phyloP scores from a whole-genome alignment of 1,140 invertebrate genomes.

The Drosophila pandora region DNA sequence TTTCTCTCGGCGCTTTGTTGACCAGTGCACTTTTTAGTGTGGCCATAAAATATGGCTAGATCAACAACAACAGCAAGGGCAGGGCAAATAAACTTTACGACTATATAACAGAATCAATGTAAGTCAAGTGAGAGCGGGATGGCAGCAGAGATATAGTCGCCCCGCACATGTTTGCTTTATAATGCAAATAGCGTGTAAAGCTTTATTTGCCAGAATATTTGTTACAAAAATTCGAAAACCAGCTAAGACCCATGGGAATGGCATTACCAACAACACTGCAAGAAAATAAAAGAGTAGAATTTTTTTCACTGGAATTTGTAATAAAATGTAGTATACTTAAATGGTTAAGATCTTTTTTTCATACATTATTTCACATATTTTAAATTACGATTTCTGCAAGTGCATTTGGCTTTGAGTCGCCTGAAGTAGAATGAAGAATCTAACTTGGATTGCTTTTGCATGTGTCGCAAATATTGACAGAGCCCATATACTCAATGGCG shows the following conservation, averaged over 20 bases:
- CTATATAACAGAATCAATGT: constrained; percentile 80
- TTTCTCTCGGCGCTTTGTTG: constrained; percentile 63
- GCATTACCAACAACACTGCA: constrained; percentile 27
- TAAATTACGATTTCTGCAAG: not conserved
- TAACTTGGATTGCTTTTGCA: constrained; percentile 63
- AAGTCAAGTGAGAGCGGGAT: constrained; percentile 54
- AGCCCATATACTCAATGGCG: constrained; percentile 49
- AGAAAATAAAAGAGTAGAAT: too few species aligned
- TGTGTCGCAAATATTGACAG: constrained; percentile 77
- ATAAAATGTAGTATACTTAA: too few species aligned
- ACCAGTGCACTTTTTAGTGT: constrained; percentile 77
- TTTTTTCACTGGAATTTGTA: too few species aligned
- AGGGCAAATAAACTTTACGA: constrained; percentile 80
- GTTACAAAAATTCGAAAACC: constrained; percentile 69
- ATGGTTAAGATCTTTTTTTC: too few species aligned
- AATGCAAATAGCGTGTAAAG: constrained; percentile 66
- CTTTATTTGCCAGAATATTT: constrained; percentile 70
- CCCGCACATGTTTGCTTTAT: constrained; percentile 59
- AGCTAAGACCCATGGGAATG: constrained; percentile 38
- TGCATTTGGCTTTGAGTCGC: constrained; percentile 21
- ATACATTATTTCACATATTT: too few species aligned
- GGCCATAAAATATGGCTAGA: constrained; percentile 64
- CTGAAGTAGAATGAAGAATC: constrained; percentile 47
- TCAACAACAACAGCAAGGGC: constrained; percentile 58
- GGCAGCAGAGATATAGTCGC: constrained; percentile 18